Evolutionary conservation across 1,140 invertebrate genomes (phyloP), one percentile per base, ranked within the genome.

Genomic region (Tribolium castaneum): DNA sequence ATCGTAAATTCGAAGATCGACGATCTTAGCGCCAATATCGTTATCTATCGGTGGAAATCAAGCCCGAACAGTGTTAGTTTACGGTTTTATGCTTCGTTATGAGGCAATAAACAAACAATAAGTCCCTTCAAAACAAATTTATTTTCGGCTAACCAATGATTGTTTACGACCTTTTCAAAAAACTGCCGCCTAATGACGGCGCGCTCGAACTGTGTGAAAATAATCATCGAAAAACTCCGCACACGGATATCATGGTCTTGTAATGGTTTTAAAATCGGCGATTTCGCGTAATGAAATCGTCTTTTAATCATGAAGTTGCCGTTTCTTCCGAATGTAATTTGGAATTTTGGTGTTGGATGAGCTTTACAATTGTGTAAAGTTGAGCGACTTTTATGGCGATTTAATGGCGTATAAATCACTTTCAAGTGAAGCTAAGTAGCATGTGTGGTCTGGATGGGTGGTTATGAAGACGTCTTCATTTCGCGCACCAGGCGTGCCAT

Each of bases 71-170:
- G 74, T 76, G 74, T 76, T 76, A 76, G 74, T 62, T 76, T 76
- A 76, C 56, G 22, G 74, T 66, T 76, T 76, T 76, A 76, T 76
- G 74, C 74, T 76, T 76, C 74, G 62, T 76, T 76, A 76, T 76
- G 74, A 45, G 35, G 39, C 39, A 59, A 76, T 66, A 76, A 76
- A 76, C 56, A 76, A 62, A 76, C 74, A 66, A 45, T 59, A 66
- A 49, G 59, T 34, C 59, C 34, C 30, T 35, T 35, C 9, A 14
- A 66, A 66, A 66, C 39, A 45, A 45, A 45, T 45, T 45, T 45
- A 45, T 45, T 45, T 45, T 45, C 39, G 39, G 39, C 39, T 45
- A 45, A 45, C 39, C 39, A 45, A 45, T 45, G n/a, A 45, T 45
- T 45, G 39, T 45, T 45, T 45, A 45, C 39, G 39, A 45, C 39